Evolutionary conservation across 2,797 vertebrate species (phyloP), one percentile per base, ranked within the genome.

Genomic region (Bovichtus variegatus): DNA sequence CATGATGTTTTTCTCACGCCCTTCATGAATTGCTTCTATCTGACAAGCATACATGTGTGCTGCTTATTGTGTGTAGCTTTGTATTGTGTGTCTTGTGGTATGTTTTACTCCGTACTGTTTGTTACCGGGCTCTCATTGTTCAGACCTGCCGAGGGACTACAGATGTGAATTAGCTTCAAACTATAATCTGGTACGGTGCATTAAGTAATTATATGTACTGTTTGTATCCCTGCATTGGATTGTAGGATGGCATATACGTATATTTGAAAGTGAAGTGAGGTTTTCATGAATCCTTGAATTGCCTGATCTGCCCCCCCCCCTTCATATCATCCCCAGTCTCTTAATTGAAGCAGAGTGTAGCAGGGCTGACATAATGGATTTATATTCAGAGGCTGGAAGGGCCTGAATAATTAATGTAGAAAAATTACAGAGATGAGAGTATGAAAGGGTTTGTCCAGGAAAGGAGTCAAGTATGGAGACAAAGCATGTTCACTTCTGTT

Each of bases 401-500:
- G 31, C 53, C 59, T 93, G 85, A 93, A 93, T 93, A 90, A 92
- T 93, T 90, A 82, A 93, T 92, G 71, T 66, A 29, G 79, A 87
- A 80, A n/a, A 89, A 90, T 86, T 85, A 86, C 60, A 71, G 74
- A 80, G 85, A 88, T 81, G 83, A 83, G 76, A 69, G 55, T 55
- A 53, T 62, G 77, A 83, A 84, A 80, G 54, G 67, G 34, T 83
- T 80, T 13, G 31, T 60, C 68, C 40, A 6, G 40, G 62, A 44
- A 83, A 58, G 61, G 61, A 81, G 80, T 82, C 78, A 76, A 73
- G 75, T 69, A 55, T 53, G 63, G 71, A 90, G 82, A 90, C 90
- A 88, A 80, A 83, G 80, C 25, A 25, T 55, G 36, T 50, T 77
- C 25, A 5, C 79, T 63, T 59, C 47, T 72, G 65, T 81, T 81